These are phyloP conservation scores for Melangyna quadrimaculata DNA, from an alignment of 2,888 invertebrate genomes.

Conservation along the genomic window DNA sequence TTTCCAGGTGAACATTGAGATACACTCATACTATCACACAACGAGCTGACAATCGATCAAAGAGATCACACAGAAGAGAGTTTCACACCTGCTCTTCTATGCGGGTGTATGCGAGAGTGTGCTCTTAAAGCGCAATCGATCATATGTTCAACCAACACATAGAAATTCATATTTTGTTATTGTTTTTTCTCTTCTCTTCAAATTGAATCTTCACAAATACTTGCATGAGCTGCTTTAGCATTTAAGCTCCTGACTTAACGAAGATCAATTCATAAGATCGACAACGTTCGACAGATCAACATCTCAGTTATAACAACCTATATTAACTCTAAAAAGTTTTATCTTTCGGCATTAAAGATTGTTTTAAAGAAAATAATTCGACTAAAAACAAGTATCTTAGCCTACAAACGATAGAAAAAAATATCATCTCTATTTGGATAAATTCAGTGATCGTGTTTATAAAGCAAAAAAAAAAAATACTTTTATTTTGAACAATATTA, in stretches of 20 bases:
- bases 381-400: neutral
- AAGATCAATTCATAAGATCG: constrained; percentile 81
- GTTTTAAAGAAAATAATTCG: neutral
- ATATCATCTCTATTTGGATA: neutral
- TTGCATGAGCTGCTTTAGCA: constrained; percentile 72
- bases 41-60: neutral
- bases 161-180: constrained; percentile 7
- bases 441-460: constrained; percentile 17
- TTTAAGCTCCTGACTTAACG: constrained; percentile 80
- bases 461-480: neutral
- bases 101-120: constrained; percentile 41
- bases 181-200: constrained; percentile 61
- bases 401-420: neutral
- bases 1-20: constrained; percentile 59
- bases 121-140: constrained; percentile 57
- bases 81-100: constrained; percentile 40
- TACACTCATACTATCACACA: neutral
- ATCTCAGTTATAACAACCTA: constrained; percentile 72
- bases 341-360: constrained; percentile 28
- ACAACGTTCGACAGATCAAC: constrained; percentile 80
- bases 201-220: constrained; percentile 28
- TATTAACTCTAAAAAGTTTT: neutral
- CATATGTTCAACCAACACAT: constrained; percentile 63
- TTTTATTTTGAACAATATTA: neutral
- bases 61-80: neutral